Evolutionary conservation across 2,888 invertebrate genomes (phyloP).

Genomic region (Euzophera pinguis): DNA sequence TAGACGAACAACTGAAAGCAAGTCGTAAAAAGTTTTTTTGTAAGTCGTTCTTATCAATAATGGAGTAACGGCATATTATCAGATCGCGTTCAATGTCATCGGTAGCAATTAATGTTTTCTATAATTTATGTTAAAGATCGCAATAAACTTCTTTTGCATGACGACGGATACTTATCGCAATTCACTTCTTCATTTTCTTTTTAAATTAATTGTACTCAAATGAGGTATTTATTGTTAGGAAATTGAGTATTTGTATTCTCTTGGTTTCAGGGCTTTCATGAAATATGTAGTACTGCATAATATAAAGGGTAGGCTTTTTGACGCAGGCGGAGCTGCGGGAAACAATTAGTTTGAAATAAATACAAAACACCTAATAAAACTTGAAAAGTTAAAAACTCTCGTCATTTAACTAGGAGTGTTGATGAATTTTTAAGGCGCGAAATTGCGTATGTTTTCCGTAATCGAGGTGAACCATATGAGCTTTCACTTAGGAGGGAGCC

Average conservation of each 20-base stretch:
- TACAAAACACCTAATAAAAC: too few species aligned
- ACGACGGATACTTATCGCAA: background rate
- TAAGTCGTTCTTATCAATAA: conserved; percentile 40
- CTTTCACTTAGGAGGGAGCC: conserved; percentile 50
- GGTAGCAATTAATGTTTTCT: conserved; percentile 5
- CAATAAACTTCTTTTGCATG: background rate
- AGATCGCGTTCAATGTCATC: conserved; percentile 17
- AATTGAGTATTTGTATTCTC: background rate
- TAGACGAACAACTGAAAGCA: conserved; percentile 49
- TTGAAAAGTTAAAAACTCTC: background rate
- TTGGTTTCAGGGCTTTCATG: too few species aligned
- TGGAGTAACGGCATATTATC: conserved; percentile 33
- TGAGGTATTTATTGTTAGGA: background rate
- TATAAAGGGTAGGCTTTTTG: too few species aligned
- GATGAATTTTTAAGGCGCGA: conserved; percentile 5
- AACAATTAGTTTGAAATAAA: too few species aligned
- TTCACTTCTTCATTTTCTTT: background rate
- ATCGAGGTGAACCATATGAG: conserved; percentile 52
- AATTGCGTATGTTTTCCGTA: conserved; percentile 24
- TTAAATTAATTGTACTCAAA: background rate
- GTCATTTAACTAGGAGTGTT: background rate
- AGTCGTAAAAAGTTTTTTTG: conserved; percentile 54
- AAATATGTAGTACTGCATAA: too few species aligned
- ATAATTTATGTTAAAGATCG: conserved; percentile 4
- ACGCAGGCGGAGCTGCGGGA: too few species aligned